These are phyloP conservation scores for Pheosia tremula DNA, from an alignment of 2,888 invertebrate species.

Conservation along the genomic window DNA sequence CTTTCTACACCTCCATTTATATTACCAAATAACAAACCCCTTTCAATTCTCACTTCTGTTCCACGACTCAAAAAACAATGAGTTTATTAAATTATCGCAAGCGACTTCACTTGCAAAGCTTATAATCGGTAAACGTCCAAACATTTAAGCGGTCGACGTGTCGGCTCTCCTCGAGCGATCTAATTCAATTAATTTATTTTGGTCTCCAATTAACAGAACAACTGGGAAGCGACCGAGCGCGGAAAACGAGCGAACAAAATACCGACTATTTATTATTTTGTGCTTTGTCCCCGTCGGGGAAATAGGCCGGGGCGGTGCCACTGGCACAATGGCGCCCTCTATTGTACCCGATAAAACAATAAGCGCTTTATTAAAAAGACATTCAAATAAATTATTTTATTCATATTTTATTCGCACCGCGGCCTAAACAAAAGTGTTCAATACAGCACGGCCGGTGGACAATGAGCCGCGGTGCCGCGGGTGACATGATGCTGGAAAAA, in stretches of 20 bases:
- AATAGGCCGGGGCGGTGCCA: constrained; percentile 70
- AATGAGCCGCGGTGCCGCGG: constrained; percentile 29
- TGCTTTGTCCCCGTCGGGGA: constrained; percentile 65
- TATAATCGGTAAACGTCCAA: constrained; percentile 66
- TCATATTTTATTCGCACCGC: constrained; percentile 76
- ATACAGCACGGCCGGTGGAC: constrained; percentile 46
- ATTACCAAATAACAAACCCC: not conserved
- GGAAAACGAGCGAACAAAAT: constrained; percentile 73
- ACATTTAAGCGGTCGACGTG: constrained; percentile 71
- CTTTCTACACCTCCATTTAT: no score
- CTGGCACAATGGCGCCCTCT: constrained; percentile 64
- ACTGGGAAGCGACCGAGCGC: constrained; percentile 76
- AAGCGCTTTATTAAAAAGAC: constrained; percentile 82
- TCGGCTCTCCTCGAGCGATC: constrained; percentile 67
- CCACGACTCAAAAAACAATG: constrained; percentile 45
- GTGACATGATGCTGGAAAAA: constrained; percentile 23
- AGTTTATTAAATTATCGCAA: constrained; percentile 54
- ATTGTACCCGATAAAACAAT: constrained; percentile 82
- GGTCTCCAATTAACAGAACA: constrained; percentile 76
- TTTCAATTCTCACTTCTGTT: not conserved
- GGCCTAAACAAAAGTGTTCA: constrained; percentile 69
- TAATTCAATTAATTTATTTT: constrained; percentile 83
- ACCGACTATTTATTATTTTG: constrained; percentile 81
- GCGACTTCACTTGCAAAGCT: constrained; percentile 57
- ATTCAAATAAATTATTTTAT: constrained; percentile 83